Base-by-base conservation (phyloP, 2,888 invertebrate genomes). In the Adelphocoris suturalis region DNA sequence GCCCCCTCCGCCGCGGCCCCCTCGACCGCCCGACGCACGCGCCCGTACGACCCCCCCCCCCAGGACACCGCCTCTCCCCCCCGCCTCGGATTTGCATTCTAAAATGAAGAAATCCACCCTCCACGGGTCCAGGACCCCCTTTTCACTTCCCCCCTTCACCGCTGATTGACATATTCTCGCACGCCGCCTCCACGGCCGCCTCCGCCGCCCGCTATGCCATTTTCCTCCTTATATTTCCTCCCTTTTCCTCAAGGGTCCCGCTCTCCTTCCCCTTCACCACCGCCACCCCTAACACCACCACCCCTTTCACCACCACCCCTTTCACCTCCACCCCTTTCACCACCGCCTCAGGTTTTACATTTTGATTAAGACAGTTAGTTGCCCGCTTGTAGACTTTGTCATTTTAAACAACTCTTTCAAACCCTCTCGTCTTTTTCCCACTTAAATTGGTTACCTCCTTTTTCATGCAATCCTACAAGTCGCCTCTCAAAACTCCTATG, bases 361-460 rank as follows among this genome's bases (percentile, higher is more conserved):
- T 82, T 82, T 82, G 82, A 82, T 82, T 82, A 82, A 82, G 82
- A 82, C 82, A 82, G 82, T 82, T 82, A 68, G 68, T 68, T 82
- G 82, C 82, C 80, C 80, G 80, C 80, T 80, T 48, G 80, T 47
- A 80, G 80, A 80, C 47, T 80, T 14, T 16, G 80, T 82, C 52
- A 27, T 82, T 48, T 46, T 52, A 47, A 52, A 52, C 27, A 82
- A 82, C 82, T 82, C 82, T 52, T 82, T 82, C 52, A 14, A 82
- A 82, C 47, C 52, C 47, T 14, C 23, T 27, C 23, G 23, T 16
- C 82, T 52, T 14, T 52, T 52, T 82, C 23, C 82, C 52, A 48
- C 48, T 82, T 48, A 52, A 82, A 82, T 82, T 82, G 82, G 52
- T 47, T 82, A 80, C 46, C 7, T 82, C n/a, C 19, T 27, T 82